A percentile compares a stretch with the other conserved stretches of the same genome.
These are phyloP conservation scores for Alligator mississippiensis DNA, from an alignment of 2,113 vertebrate species.

Conservation along the genomic window DNA sequence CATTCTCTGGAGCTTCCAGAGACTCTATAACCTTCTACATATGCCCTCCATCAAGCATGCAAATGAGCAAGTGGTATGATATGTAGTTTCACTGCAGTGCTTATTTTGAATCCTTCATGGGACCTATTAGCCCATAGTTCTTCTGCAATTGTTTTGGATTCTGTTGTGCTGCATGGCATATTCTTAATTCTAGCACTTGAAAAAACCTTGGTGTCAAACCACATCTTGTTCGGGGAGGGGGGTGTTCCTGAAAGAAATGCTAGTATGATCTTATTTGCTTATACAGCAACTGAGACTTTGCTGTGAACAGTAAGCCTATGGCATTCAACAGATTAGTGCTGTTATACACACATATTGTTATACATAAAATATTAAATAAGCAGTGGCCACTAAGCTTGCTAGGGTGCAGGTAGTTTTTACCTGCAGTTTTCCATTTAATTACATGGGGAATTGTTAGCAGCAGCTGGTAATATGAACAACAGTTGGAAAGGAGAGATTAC, in stretches of 20 bases:
- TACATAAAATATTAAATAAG: neutral
- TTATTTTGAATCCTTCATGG: neutral
- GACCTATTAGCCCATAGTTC: neutral
- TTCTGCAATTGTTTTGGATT: neutral
- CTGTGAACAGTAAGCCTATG: neutral
- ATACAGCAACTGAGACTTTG: neutral
- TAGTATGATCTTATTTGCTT: neutral
- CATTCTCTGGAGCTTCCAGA: neutral
- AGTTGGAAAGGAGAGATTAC: constrained; percentile 23
- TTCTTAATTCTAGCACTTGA: neutral
- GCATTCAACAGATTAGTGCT: neutral
- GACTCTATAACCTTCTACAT: fast-evolving
- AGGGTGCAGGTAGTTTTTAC: neutral
- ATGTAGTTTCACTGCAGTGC: neutral
- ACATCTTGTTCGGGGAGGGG: neutral
- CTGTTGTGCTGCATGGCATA: fast-evolving
- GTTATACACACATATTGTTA: neutral
- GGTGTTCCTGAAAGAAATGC: neutral
- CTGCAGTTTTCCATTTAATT: neutral
- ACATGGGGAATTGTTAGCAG: constrained; percentile 34
- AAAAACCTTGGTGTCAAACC: neutral
- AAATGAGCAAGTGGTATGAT: neutral
- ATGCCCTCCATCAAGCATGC: neutral
- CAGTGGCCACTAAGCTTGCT: neutral
- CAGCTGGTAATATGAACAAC: neutral